These are phyloP conservation scores for Montipora sp. DNA, from an alignment of 64 coral and sea anemone species.

Conservation along the genomic window DNA sequence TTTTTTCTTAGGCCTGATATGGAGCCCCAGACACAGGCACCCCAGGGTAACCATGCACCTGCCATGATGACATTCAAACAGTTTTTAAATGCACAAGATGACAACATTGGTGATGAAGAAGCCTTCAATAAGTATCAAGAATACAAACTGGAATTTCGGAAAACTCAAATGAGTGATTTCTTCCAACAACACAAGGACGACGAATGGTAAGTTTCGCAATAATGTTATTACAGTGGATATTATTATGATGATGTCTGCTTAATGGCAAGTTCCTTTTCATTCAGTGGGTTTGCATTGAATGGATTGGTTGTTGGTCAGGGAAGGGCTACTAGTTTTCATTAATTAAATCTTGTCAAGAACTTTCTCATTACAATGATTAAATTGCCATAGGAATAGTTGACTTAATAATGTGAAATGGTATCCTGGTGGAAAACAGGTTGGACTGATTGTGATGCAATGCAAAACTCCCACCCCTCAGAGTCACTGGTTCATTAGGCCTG, in stretches of 20 bases:
- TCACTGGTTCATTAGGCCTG: no score
- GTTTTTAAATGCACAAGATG: conserved; percentile 94
- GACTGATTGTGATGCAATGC: no score
- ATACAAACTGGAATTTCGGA: conserved; percentile 96
- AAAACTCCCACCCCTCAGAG: no score
- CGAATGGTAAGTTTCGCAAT: conserved; percentile 84
- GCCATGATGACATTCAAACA: conserved; percentile 96
- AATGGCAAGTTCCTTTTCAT: neutral
- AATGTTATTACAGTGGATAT: neutral
- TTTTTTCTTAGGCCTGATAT: conserved; percentile 26
- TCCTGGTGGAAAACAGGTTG: no score
- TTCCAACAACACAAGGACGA: conserved; percentile 95
- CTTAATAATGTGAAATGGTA: no score
- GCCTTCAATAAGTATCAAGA: conserved; percentile 94
- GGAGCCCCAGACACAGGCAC: neutral
- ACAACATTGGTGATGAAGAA: conserved; percentile 96
- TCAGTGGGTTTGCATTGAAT: no score
- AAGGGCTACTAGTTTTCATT: no score
- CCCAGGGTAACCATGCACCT: conserved; percentile 46
- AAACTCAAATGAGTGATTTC: conserved; percentile 98
- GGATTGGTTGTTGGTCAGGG: no score
- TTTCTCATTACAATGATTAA: no score
- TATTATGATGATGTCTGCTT: neutral
- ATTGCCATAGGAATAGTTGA: no score
- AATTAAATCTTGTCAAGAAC: no score